These are phyloP conservation scores for Melipona quadrifasciata DNA, from an alignment of 1,140 invertebrate species.

Conservation along the genomic window DNA sequence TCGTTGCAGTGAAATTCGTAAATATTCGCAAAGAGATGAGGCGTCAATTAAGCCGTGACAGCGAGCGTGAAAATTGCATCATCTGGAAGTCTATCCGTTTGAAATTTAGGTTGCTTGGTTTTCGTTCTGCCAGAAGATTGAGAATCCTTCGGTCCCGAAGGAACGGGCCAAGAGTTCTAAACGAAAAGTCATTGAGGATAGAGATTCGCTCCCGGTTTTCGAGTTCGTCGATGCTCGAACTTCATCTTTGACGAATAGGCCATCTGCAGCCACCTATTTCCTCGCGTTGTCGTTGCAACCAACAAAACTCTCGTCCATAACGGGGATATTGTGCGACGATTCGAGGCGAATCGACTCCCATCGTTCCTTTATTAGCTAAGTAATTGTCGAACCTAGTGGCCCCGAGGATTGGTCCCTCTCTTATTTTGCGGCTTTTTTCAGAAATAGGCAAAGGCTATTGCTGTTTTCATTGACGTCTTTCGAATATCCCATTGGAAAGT, in stretches of 20 bases:
- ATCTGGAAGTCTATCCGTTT: neutral
- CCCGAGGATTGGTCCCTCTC: conserved; percentile 67
- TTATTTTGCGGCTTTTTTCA: conserved; percentile 75
- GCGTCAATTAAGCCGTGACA: too few relatives aligned
- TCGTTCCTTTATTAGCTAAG: conserved; percentile 77
- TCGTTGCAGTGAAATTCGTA: too few relatives aligned
- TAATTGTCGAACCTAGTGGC: conserved; percentile 77
- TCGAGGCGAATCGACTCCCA: conserved; percentile 67
- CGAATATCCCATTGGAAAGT: conserved; percentile 47
- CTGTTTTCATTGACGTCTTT: conserved; percentile 75
- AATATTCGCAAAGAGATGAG: too few relatives aligned
- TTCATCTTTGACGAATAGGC: conserved; percentile 76
- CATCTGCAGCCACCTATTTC: conserved; percentile 77
- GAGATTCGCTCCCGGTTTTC: conserved; percentile 71
- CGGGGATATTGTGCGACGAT: conserved; percentile 36
- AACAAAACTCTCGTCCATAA: conserved; percentile 32
- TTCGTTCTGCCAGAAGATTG: conserved; percentile 12
- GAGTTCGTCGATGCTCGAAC: conserved; percentile 78
- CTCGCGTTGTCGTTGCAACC: conserved; percentile 54
- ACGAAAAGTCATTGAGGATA: conserved; percentile 73
- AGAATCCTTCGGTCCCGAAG: conserved; percentile 17
- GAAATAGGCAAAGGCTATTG: conserved; percentile 74
- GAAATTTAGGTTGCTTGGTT: neutral
- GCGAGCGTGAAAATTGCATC: too few relatives aligned
- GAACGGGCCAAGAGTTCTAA: conserved; percentile 51